Evolutionary conservation across 2,113 vertebrate genomes (phyloP).

Genomic region (Ptyas mucosa): DNA sequence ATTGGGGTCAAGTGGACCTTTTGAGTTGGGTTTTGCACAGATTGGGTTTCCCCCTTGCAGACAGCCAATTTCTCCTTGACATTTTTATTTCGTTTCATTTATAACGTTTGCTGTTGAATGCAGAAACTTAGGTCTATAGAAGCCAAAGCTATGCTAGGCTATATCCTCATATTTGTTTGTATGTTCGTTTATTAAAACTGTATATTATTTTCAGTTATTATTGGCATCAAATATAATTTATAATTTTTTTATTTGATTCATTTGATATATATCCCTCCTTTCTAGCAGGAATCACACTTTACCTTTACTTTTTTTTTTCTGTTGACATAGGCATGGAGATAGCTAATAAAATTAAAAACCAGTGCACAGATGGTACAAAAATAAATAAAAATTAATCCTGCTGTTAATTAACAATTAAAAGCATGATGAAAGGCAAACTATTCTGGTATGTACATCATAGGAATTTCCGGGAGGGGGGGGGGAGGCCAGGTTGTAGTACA

Average conservation of each 20-base stretch:
- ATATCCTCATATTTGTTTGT: not conserved
- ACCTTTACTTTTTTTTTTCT: no score
- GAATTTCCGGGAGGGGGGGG: not conserved
- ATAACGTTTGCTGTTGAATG: not conserved
- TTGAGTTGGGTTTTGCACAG: not conserved
- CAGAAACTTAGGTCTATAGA: not conserved
- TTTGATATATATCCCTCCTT: no score
- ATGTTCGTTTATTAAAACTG: not conserved
- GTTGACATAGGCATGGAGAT: no score
- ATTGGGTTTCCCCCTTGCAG: not conserved
- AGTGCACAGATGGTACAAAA: not conserved
- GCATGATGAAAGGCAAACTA: not conserved
- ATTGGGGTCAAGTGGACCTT: not conserved
- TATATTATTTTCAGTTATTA: not conserved
- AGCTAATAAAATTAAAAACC: not conserved
- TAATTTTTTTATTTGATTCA: not conserved
- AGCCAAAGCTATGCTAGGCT: not conserved
- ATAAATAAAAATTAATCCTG: not conserved
- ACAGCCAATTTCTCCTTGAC: not conserved
- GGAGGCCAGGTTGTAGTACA: not conserved
- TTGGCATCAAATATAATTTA: not conserved
- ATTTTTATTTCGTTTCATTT: not conserved
- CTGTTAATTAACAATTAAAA: not conserved
- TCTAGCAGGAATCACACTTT: no score
- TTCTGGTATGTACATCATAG: not conserved